phyloP scores from a whole-genome alignment of 2,797 vertebrate genomes.

The Sebastes jordani region DNA sequence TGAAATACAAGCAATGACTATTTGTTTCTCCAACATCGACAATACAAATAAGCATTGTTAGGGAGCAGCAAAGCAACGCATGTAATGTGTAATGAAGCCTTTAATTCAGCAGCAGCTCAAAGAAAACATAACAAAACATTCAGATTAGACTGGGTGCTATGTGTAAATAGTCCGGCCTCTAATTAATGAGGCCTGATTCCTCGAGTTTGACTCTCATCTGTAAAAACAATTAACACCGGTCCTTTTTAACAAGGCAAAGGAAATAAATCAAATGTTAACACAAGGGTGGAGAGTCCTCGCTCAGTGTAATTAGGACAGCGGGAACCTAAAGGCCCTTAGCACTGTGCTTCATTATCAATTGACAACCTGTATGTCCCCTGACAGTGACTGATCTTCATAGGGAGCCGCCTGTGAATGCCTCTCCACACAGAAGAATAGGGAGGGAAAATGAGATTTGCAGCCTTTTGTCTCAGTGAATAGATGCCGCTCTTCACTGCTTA shows the following conservation, averaged over 20 bases:
- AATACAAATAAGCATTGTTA: neutral
- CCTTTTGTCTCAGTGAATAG: slow-evolving; percentile 73
- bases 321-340: slow-evolving; percentile 86
- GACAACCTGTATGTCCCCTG: slow-evolving; percentile 88
- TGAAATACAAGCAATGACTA: neutral
- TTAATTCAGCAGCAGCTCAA: neutral
- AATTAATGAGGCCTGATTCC: slow-evolving; percentile 89
- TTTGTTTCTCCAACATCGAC: neutral
- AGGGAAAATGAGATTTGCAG: slow-evolving; percentile 69
- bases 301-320: slow-evolving; percentile 91
- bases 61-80: neutral
- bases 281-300: slow-evolving; percentile 86
- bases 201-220: slow-evolving; percentile 90
- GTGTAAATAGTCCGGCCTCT: slow-evolving; percentile 76
- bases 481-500: slow-evolving; percentile 42
- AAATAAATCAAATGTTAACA: slow-evolving; percentile 98
- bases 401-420: slow-evolving; percentile 68
- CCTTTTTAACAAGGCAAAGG: slow-evolving; percentile 86
- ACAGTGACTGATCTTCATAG: slow-evolving; percentile 82
- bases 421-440: slow-evolving; percentile 55
- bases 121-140: slow-evolving; percentile 1
- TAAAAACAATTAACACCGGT: slow-evolving; percentile 92
- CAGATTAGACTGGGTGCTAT: slow-evolving; percentile 76
- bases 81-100: neutral
- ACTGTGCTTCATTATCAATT: slow-evolving; percentile 86